A percentile compares a stretch with the other conserved stretches of the same genome.
Evolutionary conservation across 2,113 vertebrate genomes (phyloP).

Genomic region (Melanocharis versteri): DNA sequence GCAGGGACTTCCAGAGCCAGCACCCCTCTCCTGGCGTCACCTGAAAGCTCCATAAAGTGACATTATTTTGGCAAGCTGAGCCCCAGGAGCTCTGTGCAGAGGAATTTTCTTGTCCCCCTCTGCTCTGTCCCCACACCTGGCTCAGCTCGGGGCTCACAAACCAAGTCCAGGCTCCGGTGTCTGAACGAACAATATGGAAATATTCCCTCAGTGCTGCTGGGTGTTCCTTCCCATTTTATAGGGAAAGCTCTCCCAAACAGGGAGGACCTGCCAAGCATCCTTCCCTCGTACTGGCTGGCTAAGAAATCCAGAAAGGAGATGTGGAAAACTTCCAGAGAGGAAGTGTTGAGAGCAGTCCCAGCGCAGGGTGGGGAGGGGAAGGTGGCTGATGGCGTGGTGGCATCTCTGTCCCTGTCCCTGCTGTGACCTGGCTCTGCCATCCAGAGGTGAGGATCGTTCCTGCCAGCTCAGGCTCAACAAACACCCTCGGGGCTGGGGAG

Average conservation of each 20-base stretch:
- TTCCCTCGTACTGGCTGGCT: not conserved
- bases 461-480: not conserved
- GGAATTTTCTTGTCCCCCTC: not conserved
- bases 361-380: accelerated
- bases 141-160: not conserved
- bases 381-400: not conserved
- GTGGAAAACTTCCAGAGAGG: not conserved
- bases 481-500: accelerated
- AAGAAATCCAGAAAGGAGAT: not conserved
- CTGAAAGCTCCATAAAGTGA: not conserved
- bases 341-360: not conserved
- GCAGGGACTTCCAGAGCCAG: not conserved
- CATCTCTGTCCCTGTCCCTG: not conserved
- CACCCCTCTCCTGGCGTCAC: not conserved
- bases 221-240: not conserved
- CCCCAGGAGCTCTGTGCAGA: not conserved
- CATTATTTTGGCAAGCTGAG: not conserved
- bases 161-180: not conserved
- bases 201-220: not conserved
- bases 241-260: accelerated
- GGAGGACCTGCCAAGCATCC: not conserved
- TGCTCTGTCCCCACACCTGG: not conserved
- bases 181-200: not conserved
- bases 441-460: not conserved
- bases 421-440: not conserved